A percentile compares a stretch with the other conserved stretches of the same genome.
phyloP scores from a whole-genome alignment of 2,113 vertebrate species.

The Isichthys henryi region DNA sequence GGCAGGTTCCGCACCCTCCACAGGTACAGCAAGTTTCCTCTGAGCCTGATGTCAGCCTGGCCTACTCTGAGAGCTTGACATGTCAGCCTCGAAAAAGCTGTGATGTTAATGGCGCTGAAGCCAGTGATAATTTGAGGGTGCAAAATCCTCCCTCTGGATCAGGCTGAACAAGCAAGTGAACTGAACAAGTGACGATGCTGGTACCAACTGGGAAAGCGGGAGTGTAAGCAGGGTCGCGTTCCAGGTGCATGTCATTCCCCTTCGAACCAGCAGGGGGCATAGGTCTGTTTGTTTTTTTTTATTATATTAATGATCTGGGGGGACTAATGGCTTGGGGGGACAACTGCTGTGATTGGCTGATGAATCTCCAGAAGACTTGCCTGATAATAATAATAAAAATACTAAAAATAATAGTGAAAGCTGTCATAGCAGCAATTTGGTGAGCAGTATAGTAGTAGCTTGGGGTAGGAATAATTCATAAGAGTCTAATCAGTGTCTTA shows the following conservation, averaged over 20 bases:
- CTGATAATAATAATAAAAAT: not conserved
- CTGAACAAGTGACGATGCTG: not conserved
- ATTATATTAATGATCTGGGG: slow-evolving; percentile 37
- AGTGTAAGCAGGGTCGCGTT: not conserved
- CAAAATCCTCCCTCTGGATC: not conserved
- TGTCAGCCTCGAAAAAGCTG: not conserved
- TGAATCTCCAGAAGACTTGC: not conserved
- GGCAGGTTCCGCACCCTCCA: not conserved
- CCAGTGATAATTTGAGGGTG: not conserved
- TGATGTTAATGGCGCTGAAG: not conserved
- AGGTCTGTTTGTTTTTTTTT: slow-evolving; percentile 15
- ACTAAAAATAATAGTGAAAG: not conserved
- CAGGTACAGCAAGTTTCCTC: not conserved
- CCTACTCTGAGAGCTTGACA: not conserved
- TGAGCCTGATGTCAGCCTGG: not conserved
- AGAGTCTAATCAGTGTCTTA: slow-evolving; percentile 14
- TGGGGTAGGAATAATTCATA: slow-evolving; percentile 7
- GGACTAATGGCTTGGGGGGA: too few relatives aligned
- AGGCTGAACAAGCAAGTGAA: not conserved
- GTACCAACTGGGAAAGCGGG: not conserved
- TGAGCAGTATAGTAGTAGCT: not conserved
- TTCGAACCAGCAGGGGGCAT: slow-evolving; percentile 36
- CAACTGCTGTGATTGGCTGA: not conserved
- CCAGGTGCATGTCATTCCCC: slow-evolving; percentile 11
- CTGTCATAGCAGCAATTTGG: not conserved